phyloP scores from a whole-genome alignment of 2,113 vertebrate genomes.

The Himantopus leucocephalus region DNA sequence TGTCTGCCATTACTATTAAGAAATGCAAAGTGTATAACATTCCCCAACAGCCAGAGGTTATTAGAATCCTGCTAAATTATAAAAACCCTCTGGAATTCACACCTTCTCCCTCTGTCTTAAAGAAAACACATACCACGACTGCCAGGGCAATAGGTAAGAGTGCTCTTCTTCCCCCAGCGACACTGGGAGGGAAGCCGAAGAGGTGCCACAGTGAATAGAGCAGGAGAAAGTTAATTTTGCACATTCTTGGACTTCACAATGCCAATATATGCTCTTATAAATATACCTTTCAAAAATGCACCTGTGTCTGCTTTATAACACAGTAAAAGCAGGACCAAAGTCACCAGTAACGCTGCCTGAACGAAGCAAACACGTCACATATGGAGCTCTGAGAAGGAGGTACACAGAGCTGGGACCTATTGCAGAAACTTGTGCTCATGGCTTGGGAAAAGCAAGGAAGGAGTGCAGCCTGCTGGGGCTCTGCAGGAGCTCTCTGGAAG shows the following conservation, averaged over 20 bases:
- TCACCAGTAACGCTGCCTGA: background rate
- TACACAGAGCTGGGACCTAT: background rate
- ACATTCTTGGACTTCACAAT: background rate
- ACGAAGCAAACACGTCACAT: background rate
- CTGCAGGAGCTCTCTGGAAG: background rate
- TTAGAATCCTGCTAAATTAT: background rate
- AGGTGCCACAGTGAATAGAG: background rate
- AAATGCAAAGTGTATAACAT: background rate
- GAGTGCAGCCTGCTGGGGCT: background rate
- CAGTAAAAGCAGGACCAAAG: background rate
- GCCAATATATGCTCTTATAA: background rate
- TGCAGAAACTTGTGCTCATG: background rate
- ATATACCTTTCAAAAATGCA: background rate
- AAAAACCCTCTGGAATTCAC: background rate
- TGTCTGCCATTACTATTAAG: background rate
- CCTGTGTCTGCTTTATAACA: background rate
- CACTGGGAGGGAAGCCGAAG: background rate
- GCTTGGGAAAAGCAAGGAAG: background rate
- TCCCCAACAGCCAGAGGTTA: background rate
- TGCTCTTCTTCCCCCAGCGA: background rate
- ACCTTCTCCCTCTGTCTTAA: background rate
- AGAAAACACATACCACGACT: accelerated
- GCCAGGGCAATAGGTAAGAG: background rate
- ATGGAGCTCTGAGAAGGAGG: background rate
- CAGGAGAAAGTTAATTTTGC: background rate